Evolutionary conservation across 2,888 invertebrate genomes (phyloP).

Genomic region (Apamea crenata): DNA sequence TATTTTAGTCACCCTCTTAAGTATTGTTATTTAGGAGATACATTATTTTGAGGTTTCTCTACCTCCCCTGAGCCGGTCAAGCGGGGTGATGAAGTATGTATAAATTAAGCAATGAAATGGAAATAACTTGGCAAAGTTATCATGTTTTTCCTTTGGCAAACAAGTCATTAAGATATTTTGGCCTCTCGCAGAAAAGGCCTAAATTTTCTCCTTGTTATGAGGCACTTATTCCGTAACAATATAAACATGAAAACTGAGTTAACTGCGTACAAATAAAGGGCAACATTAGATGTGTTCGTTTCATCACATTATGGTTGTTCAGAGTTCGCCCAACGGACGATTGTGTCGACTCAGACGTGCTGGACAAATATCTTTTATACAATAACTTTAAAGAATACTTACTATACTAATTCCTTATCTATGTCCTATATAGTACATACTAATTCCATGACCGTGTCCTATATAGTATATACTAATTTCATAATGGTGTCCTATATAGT

Average conservation of each 20-base stretch:
- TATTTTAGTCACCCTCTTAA: not conserved
- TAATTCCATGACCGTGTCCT: no score
- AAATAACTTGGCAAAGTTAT: not conserved
- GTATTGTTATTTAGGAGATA: not conserved
- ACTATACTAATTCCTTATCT: no score
- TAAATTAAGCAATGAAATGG: not conserved
- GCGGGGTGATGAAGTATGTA: no score
- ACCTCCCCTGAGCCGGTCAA: not conserved
- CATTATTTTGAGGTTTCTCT: no score
- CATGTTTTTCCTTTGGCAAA: not conserved
- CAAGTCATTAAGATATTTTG: not conserved
- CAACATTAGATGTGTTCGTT: conserved; percentile 35
- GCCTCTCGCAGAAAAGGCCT: conserved; percentile 6
- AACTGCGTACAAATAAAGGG: conserved; percentile 39
- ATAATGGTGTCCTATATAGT: not conserved
- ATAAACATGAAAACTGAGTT: conserved; percentile 27
- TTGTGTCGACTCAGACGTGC: conserved; percentile 31
- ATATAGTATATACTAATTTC: no score
- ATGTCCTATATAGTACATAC: no score
- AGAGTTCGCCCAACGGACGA: not conserved
- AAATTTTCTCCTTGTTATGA: conserved; percentile 16
- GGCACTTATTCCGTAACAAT: conserved; percentile 27
- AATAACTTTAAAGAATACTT: not conserved
- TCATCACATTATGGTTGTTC: conserved; percentile 37
- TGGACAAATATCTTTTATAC: not conserved